Evolutionary conservation across 2,888 invertebrate species (phyloP), one percentile per base, ranked within the genome.

Genomic region (Halocaridina rubra): DNA sequence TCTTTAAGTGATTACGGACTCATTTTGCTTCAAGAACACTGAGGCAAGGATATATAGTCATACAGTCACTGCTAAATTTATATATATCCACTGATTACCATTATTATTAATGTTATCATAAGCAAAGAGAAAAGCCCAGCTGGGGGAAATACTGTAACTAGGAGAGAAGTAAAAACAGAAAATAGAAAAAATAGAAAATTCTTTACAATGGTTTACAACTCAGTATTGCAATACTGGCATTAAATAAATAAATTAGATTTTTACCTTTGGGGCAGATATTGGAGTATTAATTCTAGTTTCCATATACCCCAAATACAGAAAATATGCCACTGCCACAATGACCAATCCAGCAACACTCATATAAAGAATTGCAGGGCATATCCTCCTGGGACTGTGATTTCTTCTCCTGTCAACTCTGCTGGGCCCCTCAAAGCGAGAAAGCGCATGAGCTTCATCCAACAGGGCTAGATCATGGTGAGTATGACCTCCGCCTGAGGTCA

Each of bases 281-380:
- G 96, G 96, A 0, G 97, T 97, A 90, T 96, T 96, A 0, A 97
- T 96, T 88, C 96, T 92, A 0, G 96, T 97, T 92, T 97, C 96
- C 87, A 96, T 91, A 90, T 97, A 97, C 1, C 97, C 97, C 89
- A 95, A 91, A 89, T 95, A 95, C 76, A 95, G 94, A 89, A 95
- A 94, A 90, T 94, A 94, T 0, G 94, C 93, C 1, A 96, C 96
- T 75, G 96, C 92, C 0, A 92, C 91, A 81, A 96, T 92, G 4
- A 89, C 85, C 67, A 85, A 86, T 53, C 89, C 87, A 13, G 89
- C 89, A 30, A 89, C 46, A 16, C 84, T 80, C 19, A 53, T 19
- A 53, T n/a, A 53, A 53, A 53, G 2, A 2, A 53, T 19, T 53
- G 53, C 53, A 3, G 53, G 53, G 53, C 16, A 53, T 19, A 53